Percentiles rank a stretch among this genome's conserved stretches.
phyloP scores from a whole-genome alignment of 2,797 vertebrate species.

The Tympanoctomys barrerae region DNA sequence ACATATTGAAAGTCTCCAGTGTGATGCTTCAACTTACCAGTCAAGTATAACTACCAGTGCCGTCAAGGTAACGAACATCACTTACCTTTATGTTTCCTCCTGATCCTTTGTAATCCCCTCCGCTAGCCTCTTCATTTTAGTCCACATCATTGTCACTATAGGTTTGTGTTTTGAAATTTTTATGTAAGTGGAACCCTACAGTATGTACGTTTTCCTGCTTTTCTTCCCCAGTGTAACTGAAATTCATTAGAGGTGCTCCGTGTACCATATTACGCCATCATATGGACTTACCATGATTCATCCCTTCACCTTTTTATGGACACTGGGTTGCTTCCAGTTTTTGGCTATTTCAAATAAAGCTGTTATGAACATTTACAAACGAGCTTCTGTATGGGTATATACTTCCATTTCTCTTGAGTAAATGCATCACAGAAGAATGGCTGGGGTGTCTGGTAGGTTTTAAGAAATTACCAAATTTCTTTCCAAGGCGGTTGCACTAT shows the following conservation, averaged over 20 bases:
- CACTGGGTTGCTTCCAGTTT: not conserved
- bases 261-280: not conserved
- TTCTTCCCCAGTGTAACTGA: slow-evolving; percentile 8
- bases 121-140: not conserved
- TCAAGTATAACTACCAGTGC: not conserved
- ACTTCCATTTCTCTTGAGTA: not conserved
- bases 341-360: not conserved
- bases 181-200: not conserved
- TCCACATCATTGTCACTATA: not conserved
- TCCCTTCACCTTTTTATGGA: not conserved
- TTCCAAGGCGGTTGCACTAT: not conserved
- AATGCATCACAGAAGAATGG: too few species aligned
- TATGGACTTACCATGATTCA: not conserved
- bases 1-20: not conserved
- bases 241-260: not conserved
- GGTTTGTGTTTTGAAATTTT: not conserved
- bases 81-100: not conserved
- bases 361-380: not conserved
- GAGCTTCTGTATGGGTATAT: not conserved
- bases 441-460: not conserved
- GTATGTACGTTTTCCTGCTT: not conserved
- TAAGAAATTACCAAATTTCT: not conserved
- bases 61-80: not conserved
- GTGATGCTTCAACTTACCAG: not conserved
- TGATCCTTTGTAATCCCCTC: not conserved